Base-by-base conservation (phyloP, 2,888 invertebrate species). In the Papilio elwesi region DNA sequence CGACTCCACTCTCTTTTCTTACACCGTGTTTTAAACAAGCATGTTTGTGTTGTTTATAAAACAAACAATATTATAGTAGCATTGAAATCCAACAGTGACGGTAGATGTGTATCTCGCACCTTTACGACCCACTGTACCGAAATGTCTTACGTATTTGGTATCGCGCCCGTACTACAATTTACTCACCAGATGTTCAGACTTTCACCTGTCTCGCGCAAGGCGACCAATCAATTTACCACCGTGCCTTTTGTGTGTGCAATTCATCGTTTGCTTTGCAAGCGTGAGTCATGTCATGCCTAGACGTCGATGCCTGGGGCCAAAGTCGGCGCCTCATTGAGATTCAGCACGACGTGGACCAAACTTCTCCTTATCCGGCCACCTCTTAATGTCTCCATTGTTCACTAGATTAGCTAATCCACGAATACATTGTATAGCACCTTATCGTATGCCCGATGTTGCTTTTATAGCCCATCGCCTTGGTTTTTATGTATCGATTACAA, bases 361-460 rank as follows among this genome's bases (percentile, higher is more conserved):
- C 88, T 84, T 86, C 82, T 81, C 93, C 92, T 87, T 93, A 91
- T 90, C 85, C 86, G 92, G 88, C 79, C 81, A 86, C 82, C 82
- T 85, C 81, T 83, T 91, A 91, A 92, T 91, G 91, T 91, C 85
- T 89, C 90, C 85, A 92, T 93, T 93, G 93, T 92, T 88, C 83
- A 85, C 86, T 81, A 79, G 82, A 84, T 87, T 87, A 85, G 87
- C 82, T 87, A 85, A 89, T 87, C 83, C 83, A 79, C 79, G 78
- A 85, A 75, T 77, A 79, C 75, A 74, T 78, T 77, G 77, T 76
- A 76, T 75, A 43, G 68, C 73, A 73, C 73, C 71, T 74, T 55
- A 64, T 63, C 53, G 36, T 13, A n/a, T 43, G 66, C 16, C 52
- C 43, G 51, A 67, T 62, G 36, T 53, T 47, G 59, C 47, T 62